phyloP scores from a whole-genome alignment of 2,888 invertebrate genomes.

The Danaus chrysippus region DNA sequence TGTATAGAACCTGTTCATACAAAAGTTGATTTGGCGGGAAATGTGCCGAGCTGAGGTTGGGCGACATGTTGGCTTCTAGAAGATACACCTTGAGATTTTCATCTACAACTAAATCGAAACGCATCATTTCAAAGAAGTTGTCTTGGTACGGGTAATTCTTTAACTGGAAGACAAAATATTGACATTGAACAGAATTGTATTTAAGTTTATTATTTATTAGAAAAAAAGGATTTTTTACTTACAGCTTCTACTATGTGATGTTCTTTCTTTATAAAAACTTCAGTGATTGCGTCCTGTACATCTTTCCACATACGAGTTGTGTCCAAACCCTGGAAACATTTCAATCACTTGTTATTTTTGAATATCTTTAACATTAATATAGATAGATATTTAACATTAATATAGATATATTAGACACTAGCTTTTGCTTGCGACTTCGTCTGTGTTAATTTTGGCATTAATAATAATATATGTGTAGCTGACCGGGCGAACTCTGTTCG shows the following conservation, averaged over 20 bases:
- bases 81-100: constrained; percentile 90
- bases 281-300: constrained; percentile 87
- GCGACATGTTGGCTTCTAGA: constrained; percentile 99
- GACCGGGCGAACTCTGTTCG: too few relatives aligned
- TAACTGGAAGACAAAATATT: constrained; percentile 44
- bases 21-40: constrained; percentile 92
- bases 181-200: too few relatives aligned
- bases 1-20: constrained; percentile 95
- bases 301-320: constrained; percentile 88
- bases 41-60: constrained; percentile 96
- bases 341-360: constrained; percentile 5
- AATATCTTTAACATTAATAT: constrained; percentile 9
- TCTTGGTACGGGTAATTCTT: constrained; percentile 72
- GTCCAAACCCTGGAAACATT: constrained; percentile 80
- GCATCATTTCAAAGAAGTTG: constrained; percentile 96
- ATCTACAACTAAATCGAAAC: constrained; percentile 96
- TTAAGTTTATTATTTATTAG: background rate
- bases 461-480: too few relatives aligned
- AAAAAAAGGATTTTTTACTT: constrained; percentile 38
- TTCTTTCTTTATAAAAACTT: constrained; percentile 85
- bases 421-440: too few relatives aligned
- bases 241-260: constrained; percentile 81
- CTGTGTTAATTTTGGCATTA: too few relatives aligned
- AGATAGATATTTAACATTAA: constrained; percentile 17
- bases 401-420: too few relatives aligned